Conservation (phyloP, 2,797 vertebrate genomes). For the Muraenolepis orangiensis region DNA sequence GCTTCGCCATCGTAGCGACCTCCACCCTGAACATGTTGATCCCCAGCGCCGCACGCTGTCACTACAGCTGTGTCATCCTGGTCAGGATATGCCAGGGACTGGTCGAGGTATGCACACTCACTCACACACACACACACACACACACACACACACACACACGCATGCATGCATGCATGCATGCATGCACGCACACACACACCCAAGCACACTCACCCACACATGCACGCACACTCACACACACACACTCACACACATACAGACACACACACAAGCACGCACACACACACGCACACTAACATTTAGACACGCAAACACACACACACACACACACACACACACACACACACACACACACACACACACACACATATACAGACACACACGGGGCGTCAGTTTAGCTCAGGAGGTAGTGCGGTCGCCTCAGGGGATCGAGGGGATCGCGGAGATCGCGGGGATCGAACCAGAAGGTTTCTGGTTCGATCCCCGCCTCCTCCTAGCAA, state of each 20-base stretch:
- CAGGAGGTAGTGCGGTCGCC: too few relatives aligned
- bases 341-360: too few relatives aligned
- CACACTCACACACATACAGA: not conserved
- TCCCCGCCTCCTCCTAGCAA: too few relatives aligned
- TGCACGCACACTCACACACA: not conserved
- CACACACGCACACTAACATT: too few relatives aligned
- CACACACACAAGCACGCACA: not conserved
- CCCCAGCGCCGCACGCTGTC: conserved; percentile 84
- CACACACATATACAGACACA: too few relatives aligned
- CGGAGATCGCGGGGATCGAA: too few relatives aligned
- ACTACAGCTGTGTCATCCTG: conserved; percentile 89
- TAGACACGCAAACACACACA: too few relatives aligned
- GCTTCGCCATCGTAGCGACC: conserved; percentile 91
- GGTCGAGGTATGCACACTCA: conserved; percentile 79
- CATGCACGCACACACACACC: too few relatives aligned
- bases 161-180: not conserved
- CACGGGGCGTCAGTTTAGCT: too few relatives aligned
- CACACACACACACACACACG: not conserved
- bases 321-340: too few relatives aligned
- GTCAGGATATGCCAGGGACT: conserved; percentile 91
- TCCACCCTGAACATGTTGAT: conserved; percentile 91
- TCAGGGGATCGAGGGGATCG: too few relatives aligned
- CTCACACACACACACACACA: not conserved
- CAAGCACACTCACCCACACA: not conserved
- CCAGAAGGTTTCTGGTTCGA: too few relatives aligned